Evolutionary conservation across 1,140 invertebrate genomes (phyloP).

Genomic region (Drosophila rufa): DNA sequence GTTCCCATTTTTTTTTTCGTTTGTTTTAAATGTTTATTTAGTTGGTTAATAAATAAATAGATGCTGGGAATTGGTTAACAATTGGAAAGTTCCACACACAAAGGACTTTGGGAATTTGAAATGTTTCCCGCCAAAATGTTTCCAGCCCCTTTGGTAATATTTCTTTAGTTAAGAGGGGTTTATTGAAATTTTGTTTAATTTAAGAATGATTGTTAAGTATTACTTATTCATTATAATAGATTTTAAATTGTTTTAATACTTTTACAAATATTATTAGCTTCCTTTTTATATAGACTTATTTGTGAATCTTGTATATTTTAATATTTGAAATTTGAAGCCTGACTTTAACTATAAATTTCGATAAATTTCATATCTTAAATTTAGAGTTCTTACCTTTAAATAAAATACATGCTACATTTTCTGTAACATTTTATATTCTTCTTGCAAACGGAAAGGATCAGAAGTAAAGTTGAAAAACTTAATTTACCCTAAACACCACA

Average conservation of each 20-base stretch:
- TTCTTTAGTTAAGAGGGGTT: too few relatives aligned
- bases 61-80: not conserved
- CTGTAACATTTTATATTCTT: too few relatives aligned
- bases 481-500: not conserved
- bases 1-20: slow-evolving; percentile 10
- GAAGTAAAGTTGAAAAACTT: not conserved
- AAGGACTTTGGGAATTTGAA: not conserved
- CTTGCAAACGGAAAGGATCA: not conserved
- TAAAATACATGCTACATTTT: not conserved
- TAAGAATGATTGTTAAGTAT: not conserved
- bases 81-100: not conserved
- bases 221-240: not conserved
- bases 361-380: too few relatives aligned
- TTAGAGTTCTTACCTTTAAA: too few relatives aligned
- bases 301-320: too few relatives aligned
- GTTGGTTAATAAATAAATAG: slow-evolving; percentile 12
- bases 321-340: too few relatives aligned
- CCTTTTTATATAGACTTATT: too few relatives aligned
- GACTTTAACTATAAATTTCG: too few relatives aligned
- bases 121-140: slow-evolving; percentile 23
- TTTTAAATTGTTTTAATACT: too few relatives aligned
- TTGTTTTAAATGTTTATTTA: slow-evolving; percentile 13
- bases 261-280: too few relatives aligned
- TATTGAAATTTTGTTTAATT: not conserved
- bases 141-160: not conserved